Base-by-base conservation (phyloP, 2,113 vertebrate genomes). In the Gambusia affinis region DNA sequence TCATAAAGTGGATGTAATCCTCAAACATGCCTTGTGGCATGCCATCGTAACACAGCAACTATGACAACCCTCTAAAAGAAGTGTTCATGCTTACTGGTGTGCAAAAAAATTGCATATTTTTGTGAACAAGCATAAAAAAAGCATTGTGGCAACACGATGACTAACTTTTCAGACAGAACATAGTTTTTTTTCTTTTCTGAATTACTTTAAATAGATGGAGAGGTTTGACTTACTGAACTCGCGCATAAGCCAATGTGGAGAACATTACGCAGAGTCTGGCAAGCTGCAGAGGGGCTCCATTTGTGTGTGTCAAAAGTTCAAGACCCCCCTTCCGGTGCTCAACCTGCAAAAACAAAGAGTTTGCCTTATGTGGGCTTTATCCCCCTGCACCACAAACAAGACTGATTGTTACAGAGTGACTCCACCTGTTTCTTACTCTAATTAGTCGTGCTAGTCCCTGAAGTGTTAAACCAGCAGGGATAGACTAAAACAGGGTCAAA, bases 291-390 rank as follows among this genome's bases (percentile, higher is more conserved):
- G 71, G 81, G 75, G 76, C 80, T 81, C 80, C 69, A 73, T 72
- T 57, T 72, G 83, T 28, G 62, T 88, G 83, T 87, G 91, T 91
- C 90, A 92, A 87, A 94, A 95, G 95, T 95, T 96, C 95, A 96
- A 88, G 92, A 86, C 92, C 93, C 78, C 39, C 87, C 88, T 92
- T 92, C 92, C 91, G 85, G 92, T 89, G 94, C 93, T 95, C 91
- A 92, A 93, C 93, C 92, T 94, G 95, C 94, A 96, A 95, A 95
- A 96, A 96, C 93, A 96, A 96, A 94, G 94, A 94, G 93, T 94
- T 95, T 90, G 91, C 84, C 83, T 84, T 76, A 78, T 54, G 70
- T 80, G 84, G 80, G 83, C 80, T 71, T 14, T 2, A 51, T 57
- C 69, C 73, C 72, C 64, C 73, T 70, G 68, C 79, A 83, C 75